Conservation (phyloP, 2,797 vertebrate genomes). For the Enoplosus armatus region DNA sequence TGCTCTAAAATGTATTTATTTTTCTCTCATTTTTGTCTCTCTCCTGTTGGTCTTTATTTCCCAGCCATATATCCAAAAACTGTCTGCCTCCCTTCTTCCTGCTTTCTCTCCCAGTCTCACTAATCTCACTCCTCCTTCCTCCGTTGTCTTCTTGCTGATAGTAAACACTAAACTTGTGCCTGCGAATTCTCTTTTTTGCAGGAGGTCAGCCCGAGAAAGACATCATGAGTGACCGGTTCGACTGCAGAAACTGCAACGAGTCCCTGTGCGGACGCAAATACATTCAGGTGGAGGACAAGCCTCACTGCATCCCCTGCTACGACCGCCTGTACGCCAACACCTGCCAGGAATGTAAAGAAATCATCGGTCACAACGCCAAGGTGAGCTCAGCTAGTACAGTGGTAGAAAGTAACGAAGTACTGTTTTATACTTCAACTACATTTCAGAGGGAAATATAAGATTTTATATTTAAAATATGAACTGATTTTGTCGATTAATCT, state of each 20-base stretch:
- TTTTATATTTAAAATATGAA: neutral
- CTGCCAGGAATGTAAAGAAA: constrained; percentile 93
- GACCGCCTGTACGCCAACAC: constrained; percentile 93
- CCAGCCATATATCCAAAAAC: constrained; percentile 21
- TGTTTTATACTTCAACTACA: neutral
- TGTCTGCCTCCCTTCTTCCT: constrained; percentile 34
- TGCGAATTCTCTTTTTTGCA: constrained; percentile 42
- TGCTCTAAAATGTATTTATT: neutral
- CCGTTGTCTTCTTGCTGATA: constrained; percentile 19
- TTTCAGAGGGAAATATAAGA: neutral
- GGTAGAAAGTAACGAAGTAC: neutral
- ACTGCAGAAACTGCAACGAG: constrained; percentile 93
- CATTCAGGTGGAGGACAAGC: constrained; percentile 91
- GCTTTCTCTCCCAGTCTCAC: constrained; percentile 21
- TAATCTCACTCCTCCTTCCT: constrained; percentile 51
- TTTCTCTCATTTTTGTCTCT: neutral
- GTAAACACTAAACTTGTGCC: constrained; percentile 22
- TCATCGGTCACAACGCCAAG: constrained; percentile 92
- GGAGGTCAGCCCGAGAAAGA: constrained; percentile 15
- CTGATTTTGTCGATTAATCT: neutral
- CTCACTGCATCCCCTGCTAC: constrained; percentile 95
- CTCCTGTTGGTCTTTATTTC: constrained; percentile 19
- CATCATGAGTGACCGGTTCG: constrained; percentile 93
- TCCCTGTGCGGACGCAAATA: constrained; percentile 94
- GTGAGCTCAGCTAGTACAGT: constrained; percentile 77